Conservation (phyloP, 2,888 invertebrate species). For the Erebia aethiops region DNA sequence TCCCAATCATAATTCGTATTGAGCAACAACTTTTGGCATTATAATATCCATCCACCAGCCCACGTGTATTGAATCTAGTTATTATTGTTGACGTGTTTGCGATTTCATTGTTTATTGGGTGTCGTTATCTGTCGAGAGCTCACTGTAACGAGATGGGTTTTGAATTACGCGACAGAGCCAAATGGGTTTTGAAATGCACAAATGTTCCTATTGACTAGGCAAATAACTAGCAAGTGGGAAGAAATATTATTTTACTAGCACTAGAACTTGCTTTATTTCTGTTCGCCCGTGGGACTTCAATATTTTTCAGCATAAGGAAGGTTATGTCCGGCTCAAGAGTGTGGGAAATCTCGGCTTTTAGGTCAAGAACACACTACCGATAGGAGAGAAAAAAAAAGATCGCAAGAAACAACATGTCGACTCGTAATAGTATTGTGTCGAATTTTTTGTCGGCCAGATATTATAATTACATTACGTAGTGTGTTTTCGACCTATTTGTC, state of each 20-base stretch:
- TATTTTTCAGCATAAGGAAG: too few relatives aligned
- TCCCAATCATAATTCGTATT: constrained; percentile 40
- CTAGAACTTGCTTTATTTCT: not conserved
- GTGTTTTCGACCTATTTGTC: too few relatives aligned
- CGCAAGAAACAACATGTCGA: too few relatives aligned
- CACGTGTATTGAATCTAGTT: constrained; percentile 52
- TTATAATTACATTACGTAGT: too few relatives aligned
- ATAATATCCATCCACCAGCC: constrained; percentile 48
- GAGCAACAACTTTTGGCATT: constrained; percentile 52
- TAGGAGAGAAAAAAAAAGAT: too few relatives aligned
- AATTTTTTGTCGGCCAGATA: too few relatives aligned
- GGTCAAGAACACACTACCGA: too few relatives aligned
- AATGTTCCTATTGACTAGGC: constrained; percentile 13
- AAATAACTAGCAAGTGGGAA: constrained; percentile 14
- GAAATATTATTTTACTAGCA: not conserved
- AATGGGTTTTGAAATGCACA: constrained; percentile 18
- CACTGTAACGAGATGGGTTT: constrained; percentile 48
- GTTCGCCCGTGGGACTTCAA: not conserved
- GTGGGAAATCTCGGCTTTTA: too few relatives aligned
- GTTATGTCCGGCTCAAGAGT: too few relatives aligned
- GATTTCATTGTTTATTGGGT: constrained; percentile 57
- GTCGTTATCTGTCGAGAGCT: constrained; percentile 47
- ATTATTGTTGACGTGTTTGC: constrained; percentile 53
- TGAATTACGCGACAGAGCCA: constrained; percentile 30
- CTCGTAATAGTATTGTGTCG: too few relatives aligned